phyloP scores from a whole-genome alignment of 2,113 vertebrate genomes.

The Diadophis punctatus region DNA sequence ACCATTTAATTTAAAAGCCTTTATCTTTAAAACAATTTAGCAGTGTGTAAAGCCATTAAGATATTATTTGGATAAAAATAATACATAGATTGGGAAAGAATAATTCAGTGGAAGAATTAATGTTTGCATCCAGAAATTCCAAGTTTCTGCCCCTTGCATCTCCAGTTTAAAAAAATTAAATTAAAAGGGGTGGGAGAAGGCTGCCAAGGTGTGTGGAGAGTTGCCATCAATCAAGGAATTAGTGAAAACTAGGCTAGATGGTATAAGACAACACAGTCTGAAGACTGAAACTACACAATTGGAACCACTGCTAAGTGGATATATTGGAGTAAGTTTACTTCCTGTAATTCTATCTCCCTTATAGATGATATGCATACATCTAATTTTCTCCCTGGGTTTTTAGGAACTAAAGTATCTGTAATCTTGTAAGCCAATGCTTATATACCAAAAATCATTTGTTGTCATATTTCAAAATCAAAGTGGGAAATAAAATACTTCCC shows the following conservation, averaged over 20 bases:
- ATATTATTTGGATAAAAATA: not conserved
- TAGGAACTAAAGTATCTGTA: conserved; percentile 31
- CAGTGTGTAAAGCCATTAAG: not conserved
- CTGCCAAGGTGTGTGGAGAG: not conserved
- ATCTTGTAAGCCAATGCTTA: conserved; percentile 33
- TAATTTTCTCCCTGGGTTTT: not conserved
- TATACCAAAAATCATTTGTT: conserved; percentile 36
- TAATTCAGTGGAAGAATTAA: not conserved
- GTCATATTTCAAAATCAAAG: conserved; percentile 48
- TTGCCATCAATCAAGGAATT: not conserved
- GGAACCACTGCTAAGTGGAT: not conserved
- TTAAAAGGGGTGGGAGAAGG: not conserved
- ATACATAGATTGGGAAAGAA: not conserved
- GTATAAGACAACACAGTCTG: not conserved
- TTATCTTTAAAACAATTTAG: not conserved
- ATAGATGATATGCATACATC: not conserved
- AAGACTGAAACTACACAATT: not conserved
- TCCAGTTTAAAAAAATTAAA: not conserved
- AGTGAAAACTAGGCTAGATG: not conserved
- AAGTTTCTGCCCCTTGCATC: not conserved
- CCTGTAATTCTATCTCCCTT: not conserved
- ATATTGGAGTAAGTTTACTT: not conserved
- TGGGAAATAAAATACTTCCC: conserved; percentile 49
- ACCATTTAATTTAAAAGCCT: not conserved
- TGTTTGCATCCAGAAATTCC: not conserved